Evolutionary conservation across 2,113 vertebrate genomes (phyloP).

Genomic region (Notiomystis cincta): DNA sequence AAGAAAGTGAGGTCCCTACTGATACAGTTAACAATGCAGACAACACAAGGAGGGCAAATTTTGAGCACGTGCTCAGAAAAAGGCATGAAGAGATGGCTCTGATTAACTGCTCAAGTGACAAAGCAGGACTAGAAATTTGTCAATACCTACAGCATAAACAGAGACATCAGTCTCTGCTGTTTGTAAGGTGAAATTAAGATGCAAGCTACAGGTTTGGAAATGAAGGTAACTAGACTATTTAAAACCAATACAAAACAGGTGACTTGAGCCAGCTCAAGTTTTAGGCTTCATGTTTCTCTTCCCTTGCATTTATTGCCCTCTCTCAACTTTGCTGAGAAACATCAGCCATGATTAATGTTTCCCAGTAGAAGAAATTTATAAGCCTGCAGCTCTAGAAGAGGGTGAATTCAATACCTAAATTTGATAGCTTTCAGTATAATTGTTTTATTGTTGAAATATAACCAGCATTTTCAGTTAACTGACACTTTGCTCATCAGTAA

Average conservation of each 20-base stretch:
- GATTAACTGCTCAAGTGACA: neutral
- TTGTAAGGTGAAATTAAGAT: neutral
- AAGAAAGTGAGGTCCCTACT: neutral
- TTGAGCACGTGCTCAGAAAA: neutral
- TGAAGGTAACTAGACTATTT: neutral
- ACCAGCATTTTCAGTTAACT: neutral
- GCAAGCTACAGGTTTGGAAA: neutral
- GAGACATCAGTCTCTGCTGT: neutral
- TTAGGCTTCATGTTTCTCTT: neutral
- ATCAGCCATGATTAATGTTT: neutral
- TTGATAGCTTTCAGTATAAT: neutral
- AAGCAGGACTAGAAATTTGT: neutral
- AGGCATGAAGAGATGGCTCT: neutral
- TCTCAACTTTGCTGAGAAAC: neutral
- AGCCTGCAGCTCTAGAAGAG: neutral
- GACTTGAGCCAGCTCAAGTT: neutral
- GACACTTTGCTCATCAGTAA: neutral
- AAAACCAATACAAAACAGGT: neutral
- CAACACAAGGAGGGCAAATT: neutral
- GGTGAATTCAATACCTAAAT: neutral
- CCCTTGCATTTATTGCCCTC: neutral
- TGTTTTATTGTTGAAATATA: constrained; percentile 20
- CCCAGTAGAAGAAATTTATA: neutral
- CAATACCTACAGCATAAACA: neutral
- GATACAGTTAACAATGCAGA: neutral